phyloP scores from a whole-genome alignment of 2,797 vertebrate species.

The Amphiprion clarkii region DNA sequence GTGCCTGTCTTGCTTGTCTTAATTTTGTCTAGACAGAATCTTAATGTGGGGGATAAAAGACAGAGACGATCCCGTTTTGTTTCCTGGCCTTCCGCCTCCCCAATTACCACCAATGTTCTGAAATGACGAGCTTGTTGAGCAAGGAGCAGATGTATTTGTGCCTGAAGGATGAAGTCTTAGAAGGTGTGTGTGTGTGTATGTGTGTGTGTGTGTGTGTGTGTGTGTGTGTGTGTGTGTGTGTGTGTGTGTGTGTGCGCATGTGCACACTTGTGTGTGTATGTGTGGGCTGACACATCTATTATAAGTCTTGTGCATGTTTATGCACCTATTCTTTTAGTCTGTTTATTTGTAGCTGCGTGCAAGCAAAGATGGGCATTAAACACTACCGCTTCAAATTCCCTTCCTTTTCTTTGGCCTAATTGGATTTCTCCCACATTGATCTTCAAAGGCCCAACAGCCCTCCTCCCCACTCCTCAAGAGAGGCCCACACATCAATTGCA shows the following conservation, averaged over 20 bases:
- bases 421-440: slow-evolving; percentile 87
- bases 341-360: slow-evolving; percentile 59
- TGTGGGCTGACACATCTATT: slow-evolving; percentile 36
- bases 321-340: slow-evolving; percentile 53
- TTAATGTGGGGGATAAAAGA: slow-evolving; percentile 67
- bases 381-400: slow-evolving; percentile 74
- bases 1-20: slow-evolving; percentile 54
- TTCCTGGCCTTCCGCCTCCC: slow-evolving; percentile 49
- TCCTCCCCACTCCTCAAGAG: slow-evolving; percentile 76
- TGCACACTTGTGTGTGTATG: slow-evolving; percentile 2
- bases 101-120: slow-evolving; percentile 55
- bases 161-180: slow-evolving; percentile 62
- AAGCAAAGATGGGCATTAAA: slow-evolving; percentile 76
- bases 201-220: slow-evolving; percentile 8
- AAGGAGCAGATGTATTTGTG: slow-evolving; percentile 72
- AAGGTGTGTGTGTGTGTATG: slow-evolving; percentile 33
- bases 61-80: slow-evolving; percentile 40
- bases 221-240: slow-evolving; percentile 20
- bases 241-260: slow-evolving; percentile 20
- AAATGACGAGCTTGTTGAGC: slow-evolving; percentile 74
- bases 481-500: slow-evolving; percentile 83
- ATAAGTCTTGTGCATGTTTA: slow-evolving; percentile 55
- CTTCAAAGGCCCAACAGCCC: slow-evolving; percentile 82
- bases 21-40: slow-evolving; percentile 67
- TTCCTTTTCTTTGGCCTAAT: slow-evolving; percentile 84